Percentiles rank a stretch among this genome's conserved stretches.
phyloP scores from a whole-genome alignment of 2,113 vertebrate species.

The Acanthisitta chloris region DNA sequence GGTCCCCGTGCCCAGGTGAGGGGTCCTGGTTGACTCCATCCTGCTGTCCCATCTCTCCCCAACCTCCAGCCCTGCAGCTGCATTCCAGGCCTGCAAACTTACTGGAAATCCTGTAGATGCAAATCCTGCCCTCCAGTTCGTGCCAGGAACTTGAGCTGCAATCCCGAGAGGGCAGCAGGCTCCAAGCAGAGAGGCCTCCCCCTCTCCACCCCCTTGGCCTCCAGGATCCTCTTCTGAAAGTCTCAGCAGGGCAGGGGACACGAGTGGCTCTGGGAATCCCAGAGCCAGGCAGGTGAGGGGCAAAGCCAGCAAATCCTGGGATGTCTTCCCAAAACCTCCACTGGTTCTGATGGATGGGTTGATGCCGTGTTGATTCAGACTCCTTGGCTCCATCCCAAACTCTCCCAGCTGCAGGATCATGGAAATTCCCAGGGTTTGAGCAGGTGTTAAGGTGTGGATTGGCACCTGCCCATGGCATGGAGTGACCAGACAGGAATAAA shows the following conservation, averaged over 20 bases:
- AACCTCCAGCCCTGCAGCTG: not conserved
- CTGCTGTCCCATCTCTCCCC: not conserved
- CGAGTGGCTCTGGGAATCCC: not conserved
- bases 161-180: slow-evolving; percentile 41
- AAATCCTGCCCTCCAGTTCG: not conserved
- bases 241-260: rapidly evolving
- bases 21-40: rapidly evolving
- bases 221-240: not conserved
- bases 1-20: rapidly evolving
- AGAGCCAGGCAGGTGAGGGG: rapidly evolving
- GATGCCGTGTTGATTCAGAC: not conserved
- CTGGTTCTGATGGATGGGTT: rapidly evolving
- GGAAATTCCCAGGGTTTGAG: not conserved
- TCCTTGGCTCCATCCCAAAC: not conserved
- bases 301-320: not conserved
- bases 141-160: slow-evolving; percentile 57
- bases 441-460: rapidly evolving
- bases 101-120: slow-evolving; percentile 51
- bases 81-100: slow-evolving; percentile 42
- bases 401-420: not conserved
- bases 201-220: not conserved
- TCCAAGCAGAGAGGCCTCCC: not conserved
- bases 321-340: not conserved
- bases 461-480: rapidly evolving
- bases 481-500: not conserved